A percentile compares a stretch with the other conserved stretches of the same genome.
These are phyloP conservation scores for Boloria euphrosyne DNA, from an alignment of 2,888 invertebrate genomes.

Conservation along the genomic window DNA sequence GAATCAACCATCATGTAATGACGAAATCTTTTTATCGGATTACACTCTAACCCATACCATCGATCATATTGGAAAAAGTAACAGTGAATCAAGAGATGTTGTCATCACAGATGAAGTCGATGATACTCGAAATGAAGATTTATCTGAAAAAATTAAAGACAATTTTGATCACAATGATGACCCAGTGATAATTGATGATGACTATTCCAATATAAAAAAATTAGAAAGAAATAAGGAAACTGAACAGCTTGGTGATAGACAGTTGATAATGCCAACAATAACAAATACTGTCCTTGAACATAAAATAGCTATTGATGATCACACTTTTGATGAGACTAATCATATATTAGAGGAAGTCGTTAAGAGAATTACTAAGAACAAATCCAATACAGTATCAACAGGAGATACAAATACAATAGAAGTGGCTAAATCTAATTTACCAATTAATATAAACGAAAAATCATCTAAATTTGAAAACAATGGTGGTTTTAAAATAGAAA, in stretches of 20 bases:
- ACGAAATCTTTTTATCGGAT: not conserved
- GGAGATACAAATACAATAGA: not conserved
- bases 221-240: not conserved
- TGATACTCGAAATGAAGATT: not conserved
- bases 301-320: not conserved
- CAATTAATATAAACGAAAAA: not conserved
- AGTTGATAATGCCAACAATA: constrained; percentile 34
- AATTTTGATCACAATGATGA: not conserved
- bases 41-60: not conserved
- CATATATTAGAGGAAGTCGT: constrained; percentile 22
- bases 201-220: not conserved
- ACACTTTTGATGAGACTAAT: constrained; percentile 4
- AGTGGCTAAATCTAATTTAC: not conserved
- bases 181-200: not conserved
- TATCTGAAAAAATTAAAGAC: not conserved
- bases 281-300: constrained; percentile 25
- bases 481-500: constrained; percentile 6
- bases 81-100: not conserved
- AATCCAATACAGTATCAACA: not conserved
- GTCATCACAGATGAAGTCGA: not conserved
- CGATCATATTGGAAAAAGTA: not conserved
- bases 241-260: not conserved
- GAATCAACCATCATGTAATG: not conserved
- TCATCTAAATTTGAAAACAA: not conserved
- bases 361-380: constrained; percentile 44